These are phyloP conservation scores for Oceanites oceanicus DNA, from an alignment of 2,113 vertebrate species.

Conservation along the genomic window DNA sequence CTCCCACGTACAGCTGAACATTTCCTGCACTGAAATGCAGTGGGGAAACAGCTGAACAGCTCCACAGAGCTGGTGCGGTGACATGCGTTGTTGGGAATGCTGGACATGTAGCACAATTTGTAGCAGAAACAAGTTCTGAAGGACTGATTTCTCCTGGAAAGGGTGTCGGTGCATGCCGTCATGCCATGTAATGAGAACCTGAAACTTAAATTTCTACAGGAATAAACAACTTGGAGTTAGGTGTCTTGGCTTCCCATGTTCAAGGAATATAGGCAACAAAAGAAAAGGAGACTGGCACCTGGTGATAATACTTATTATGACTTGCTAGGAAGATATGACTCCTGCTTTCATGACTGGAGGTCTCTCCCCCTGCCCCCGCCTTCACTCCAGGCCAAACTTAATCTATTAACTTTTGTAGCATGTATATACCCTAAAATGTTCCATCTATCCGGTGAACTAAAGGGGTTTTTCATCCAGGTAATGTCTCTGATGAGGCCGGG, in stretches of 20 bases:
- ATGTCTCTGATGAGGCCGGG: neutral
- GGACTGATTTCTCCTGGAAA: neutral
- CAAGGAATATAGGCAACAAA: neutral
- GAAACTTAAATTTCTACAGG: neutral
- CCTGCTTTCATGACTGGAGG: neutral
- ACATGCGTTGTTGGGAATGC: neutral
- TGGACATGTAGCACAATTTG: neutral
- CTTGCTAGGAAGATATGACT: neutral
- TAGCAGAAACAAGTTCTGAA: neutral
- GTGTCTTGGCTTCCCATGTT: neutral
- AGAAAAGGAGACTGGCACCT: neutral
- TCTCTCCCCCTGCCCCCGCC: rapidly evolving
- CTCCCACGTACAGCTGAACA: neutral
- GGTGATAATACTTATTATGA: neutral
- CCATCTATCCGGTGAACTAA: neutral
- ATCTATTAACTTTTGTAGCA: neutral
- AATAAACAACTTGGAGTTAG: neutral
- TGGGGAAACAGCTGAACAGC: neutral
- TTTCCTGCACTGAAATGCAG: neutral
- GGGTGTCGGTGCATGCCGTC: neutral
- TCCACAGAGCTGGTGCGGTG: neutral
- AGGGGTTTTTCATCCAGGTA: neutral
- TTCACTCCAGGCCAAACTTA: neutral
- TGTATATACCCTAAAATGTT: neutral
- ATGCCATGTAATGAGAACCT: neutral